These are phyloP conservation scores for Bujurquina vittata DNA, from an alignment of 2,113 vertebrate species.

Conservation along the genomic window DNA sequence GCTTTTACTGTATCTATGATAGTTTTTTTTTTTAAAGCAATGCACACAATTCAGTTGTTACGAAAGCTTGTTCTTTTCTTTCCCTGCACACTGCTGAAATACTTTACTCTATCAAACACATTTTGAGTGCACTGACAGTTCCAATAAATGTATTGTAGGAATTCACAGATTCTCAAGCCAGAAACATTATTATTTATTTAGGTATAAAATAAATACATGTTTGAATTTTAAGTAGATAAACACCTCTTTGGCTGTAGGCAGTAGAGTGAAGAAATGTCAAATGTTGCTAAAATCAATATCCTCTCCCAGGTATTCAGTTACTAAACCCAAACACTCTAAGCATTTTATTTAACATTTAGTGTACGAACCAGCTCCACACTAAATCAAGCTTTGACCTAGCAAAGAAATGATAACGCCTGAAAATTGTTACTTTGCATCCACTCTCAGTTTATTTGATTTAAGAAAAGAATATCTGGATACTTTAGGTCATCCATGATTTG, in stretches of 20 bases:
- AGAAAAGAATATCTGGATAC: not conserved
- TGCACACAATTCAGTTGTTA: not conserved
- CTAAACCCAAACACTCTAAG: not conserved
- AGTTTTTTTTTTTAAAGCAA: not conserved
- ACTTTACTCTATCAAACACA: not conserved
- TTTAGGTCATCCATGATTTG: conserved; percentile 24
- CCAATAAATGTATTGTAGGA: not conserved
- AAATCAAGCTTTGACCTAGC: conserved; percentile 4
- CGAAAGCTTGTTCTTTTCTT: not conserved
- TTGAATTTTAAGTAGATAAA: conserved; percentile 28
- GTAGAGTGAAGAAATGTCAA: conserved; percentile 12
- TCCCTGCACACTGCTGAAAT: not conserved
- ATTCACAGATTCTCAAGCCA: not conserved
- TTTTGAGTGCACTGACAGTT: not conserved
- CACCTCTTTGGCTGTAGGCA: conserved; percentile 26
- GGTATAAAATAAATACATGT: conserved; percentile 21
- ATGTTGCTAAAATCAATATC: conserved; percentile 31
- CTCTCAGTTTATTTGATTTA: conserved; percentile 3
- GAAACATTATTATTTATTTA: not conserved
- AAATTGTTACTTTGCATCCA: not conserved
- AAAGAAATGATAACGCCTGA: conserved; percentile 23
- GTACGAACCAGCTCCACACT: not conserved
- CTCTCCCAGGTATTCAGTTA: not conserved
- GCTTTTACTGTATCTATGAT: not conserved
- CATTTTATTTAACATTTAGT: conserved; percentile 11